A percentile compares a stretch with the other conserved stretches of the same genome.
These are phyloP conservation scores for Ascaphus truei DNA, from an alignment of 2,113 vertebrate genomes.

Conservation along the genomic window DNA sequence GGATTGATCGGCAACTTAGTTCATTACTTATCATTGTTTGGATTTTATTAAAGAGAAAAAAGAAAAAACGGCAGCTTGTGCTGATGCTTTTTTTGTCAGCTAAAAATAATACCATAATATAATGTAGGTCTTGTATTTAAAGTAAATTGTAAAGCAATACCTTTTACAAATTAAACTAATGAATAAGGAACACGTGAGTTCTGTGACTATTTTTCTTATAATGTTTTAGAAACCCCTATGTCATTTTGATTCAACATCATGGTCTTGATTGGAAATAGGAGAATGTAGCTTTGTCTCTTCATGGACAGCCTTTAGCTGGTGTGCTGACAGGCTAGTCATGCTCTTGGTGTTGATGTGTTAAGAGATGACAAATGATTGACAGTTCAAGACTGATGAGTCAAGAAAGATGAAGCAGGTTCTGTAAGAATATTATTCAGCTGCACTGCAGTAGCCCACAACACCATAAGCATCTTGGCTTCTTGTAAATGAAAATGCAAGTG, in stretches of 20 bases:
- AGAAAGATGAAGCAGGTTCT: conserved; percentile 58
- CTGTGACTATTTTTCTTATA: not conserved
- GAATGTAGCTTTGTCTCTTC: conserved; percentile 39
- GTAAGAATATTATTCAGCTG: conserved; percentile 54
- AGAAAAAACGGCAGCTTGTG: too few relatives aligned
- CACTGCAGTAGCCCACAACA: conserved; percentile 45
- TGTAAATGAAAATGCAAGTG: too few relatives aligned
- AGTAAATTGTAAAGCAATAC: too few relatives aligned
- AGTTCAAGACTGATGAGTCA: conserved; percentile 55
- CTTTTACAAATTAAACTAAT: too few relatives aligned
- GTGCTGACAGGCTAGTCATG: conserved; percentile 65
- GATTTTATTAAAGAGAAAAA: too few relatives aligned
- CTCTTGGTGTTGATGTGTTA: conserved; percentile 58
- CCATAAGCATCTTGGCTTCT: too few relatives aligned
- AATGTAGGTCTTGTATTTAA: too few relatives aligned
- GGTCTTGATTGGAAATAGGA: not conserved
- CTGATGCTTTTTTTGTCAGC: too few relatives aligned
- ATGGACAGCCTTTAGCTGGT: conserved; percentile 64
- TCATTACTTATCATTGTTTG: too few relatives aligned
- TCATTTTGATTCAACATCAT: not conserved
- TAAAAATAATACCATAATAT: too few relatives aligned
- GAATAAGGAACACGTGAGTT: too few relatives aligned
- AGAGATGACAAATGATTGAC: conserved; percentile 71
- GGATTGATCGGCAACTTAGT: too few relatives aligned
- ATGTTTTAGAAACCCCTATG: not conserved